Evolutionary conservation across 2,888 invertebrate genomes (phyloP), one percentile per base, ranked within the genome.

Genomic region (Plebejus melissa): DNA sequence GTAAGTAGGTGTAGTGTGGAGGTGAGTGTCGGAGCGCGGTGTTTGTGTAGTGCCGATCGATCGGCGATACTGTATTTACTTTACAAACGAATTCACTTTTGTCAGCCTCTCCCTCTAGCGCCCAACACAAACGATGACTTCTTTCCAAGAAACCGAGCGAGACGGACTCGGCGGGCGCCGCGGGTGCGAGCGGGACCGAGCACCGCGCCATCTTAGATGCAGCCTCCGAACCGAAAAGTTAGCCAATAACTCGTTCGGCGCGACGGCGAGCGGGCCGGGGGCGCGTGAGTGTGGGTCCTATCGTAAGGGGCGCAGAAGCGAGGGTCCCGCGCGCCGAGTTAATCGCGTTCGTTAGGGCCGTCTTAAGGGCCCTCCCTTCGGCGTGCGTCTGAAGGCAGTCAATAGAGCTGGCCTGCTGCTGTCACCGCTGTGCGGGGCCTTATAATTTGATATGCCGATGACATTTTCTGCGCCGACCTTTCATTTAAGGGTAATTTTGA

Each of bases 151-250:
- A 86, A 87, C 80, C 82, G 84, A 83, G 90, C 72, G 72, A 54
- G 72, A 54, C 1, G 5, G 16, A 50, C 13, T 50, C 50, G 2
- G 6, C 16, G 32, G 3, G 13, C 16, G 13, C 32, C 54, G 13
- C 13, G 46, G 2, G 72, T 28, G 72, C 72, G 72, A 72, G 54
- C 46, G 54, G 28, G 72, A 72, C 54, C 16, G 32, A 28, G 46
- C 13, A 54, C 22, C 72, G 50, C 72, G 72, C 72, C 92, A 92
- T 91, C 92, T 91, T 92, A 91, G 91, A 91, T 92, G 92, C 91
- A 91, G 87, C 86, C 87, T 85, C 84, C 88, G 91, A 91, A 92
- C 92, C 92, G 72, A 88, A 87, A 90, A 91, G 89, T 91, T 91
- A 89, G 90, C 91, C 91, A 90, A 91, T 91, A 90, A 91, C 88